A percentile compares a stretch with the other conserved stretches of the same genome.
Evolutionary conservation across 2,888 invertebrate genomes (phyloP).

Genomic region (Cheilosia pagana): DNA sequence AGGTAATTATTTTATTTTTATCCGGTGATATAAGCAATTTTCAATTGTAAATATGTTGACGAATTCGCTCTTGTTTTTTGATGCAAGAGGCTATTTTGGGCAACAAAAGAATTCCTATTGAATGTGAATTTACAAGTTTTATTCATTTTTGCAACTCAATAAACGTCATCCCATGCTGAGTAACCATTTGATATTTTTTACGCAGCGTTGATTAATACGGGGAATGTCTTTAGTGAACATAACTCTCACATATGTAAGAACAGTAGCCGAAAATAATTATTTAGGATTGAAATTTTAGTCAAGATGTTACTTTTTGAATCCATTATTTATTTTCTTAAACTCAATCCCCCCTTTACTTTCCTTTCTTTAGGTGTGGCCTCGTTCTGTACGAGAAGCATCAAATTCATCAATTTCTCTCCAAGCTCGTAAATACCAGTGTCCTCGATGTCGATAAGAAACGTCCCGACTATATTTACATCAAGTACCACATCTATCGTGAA

Average conservation of each 20-base stretch:
- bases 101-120: neutral
- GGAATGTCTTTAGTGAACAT: neutral
- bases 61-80: conserved; percentile 14
- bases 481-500: conserved; percentile 84
- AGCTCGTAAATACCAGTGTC: conserved; percentile 82
- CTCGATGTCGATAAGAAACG: conserved; percentile 82
- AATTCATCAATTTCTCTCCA: conserved; percentile 81
- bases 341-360: neutral
- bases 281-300: no score
- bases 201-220: no score
- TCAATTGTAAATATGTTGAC: conserved; percentile 26
- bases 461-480: conserved; percentile 85
- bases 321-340: no score
- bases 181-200: no score
- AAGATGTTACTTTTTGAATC: no score
- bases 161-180: no score
- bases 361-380: conserved; percentile 80
- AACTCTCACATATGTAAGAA: no score
- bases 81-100: neutral
- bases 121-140: neutral
- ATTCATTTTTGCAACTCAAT: neutral
- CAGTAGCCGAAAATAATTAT: no score
- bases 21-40: conserved; percentile 12
- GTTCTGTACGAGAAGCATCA: conserved; percentile 81
- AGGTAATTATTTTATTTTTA: conserved; percentile 42